Base-by-base conservation (phyloP, 1,140 invertebrate species). In the Drosophila takahashii region DNA sequence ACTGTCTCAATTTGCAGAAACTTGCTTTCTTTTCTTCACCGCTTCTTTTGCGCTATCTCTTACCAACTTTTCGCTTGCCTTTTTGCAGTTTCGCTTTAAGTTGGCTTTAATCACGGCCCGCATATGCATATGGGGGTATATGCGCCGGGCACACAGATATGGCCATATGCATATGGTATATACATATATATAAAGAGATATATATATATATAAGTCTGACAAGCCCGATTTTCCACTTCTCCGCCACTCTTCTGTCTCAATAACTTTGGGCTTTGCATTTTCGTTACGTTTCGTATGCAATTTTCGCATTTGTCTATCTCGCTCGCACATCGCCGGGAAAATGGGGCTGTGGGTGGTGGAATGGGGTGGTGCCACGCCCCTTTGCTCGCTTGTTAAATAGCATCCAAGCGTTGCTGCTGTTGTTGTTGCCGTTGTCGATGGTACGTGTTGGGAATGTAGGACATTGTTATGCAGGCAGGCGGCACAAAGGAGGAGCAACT, bases 391-490 rank as follows among this genome's bases (percentile, higher is more conserved):
- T 79, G 80, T 84, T 84, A 80, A 84, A 84, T 84, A 69, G 77
- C 80, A 85, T 79, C 78, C 71, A 57, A 59, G 36, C 22, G 65
- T 41, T 58, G 39, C 47, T 36, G 62, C 34, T 67, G 57, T 7
- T 47, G 62, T 39, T 67, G 57, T 62, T 72, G 59, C 44, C 76
- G 62, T 45, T 52, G 69, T 70, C 72, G 73, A 62, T 86, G 84
- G 81, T 86, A 89, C 86, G 77, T 89, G 84, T 80, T 84, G 76
- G 56, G 56, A 89, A 89, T 89, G 84, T 89, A 84, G 84, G 85
- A 80, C 84, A 89, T 89, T 84, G 53, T 84, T 79, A 74, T 80
- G 77, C 84, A 89, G 84, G 79, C 78, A 79, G 79, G 41, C 61
- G 59, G 50, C 48, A 51, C 50, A 65, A 54, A 56, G 60, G 39